Conservation (phyloP, 2,113 vertebrate genomes). For the Hippocampus mohnikei region DNA sequence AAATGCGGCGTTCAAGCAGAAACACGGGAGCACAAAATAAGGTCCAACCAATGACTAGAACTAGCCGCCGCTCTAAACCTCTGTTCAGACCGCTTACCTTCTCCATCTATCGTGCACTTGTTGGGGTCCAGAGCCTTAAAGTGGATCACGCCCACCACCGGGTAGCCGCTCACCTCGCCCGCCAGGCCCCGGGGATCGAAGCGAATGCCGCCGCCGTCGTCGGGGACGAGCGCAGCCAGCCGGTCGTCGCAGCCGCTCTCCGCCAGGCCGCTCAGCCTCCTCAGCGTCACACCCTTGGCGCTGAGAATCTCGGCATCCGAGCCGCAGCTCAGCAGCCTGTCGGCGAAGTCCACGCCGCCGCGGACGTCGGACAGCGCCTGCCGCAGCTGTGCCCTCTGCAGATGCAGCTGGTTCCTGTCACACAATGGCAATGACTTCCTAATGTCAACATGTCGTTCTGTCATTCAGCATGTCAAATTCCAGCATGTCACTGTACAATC, state of each 20-base stretch:
- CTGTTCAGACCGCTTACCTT: conserved; percentile 72
- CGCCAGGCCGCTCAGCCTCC: conserved; percentile 74
- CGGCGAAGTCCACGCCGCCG: conserved; percentile 78
- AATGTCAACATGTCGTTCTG: no score
- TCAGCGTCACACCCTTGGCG: conserved; percentile 78
- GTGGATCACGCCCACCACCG: conserved; percentile 79
- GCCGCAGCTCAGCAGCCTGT: conserved; percentile 77
- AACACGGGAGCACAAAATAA: not conserved
- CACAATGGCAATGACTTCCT: not conserved
- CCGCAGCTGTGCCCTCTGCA: conserved; percentile 83
- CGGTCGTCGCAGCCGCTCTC: conserved; percentile 56
- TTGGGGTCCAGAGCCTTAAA: conserved; percentile 75
- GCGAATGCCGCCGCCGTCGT: conserved; percentile 68
- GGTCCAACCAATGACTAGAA: no score
- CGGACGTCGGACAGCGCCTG: conserved; percentile 82
- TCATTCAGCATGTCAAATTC: no score
- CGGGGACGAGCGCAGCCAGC: conserved; percentile 42
- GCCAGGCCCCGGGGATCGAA: conserved; percentile 78
- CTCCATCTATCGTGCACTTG: conserved; percentile 79
- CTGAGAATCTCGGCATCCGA: conserved; percentile 83
- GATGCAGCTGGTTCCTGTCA: conserved; percentile 76
- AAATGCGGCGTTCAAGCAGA: not conserved
- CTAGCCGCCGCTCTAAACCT: not conserved
- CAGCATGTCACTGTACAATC: no score
- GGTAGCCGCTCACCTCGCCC: conserved; percentile 77